These are phyloP conservation scores for Meleagris gallopavo DNA, from an alignment of 2,113 vertebrate species.

Conservation along the genomic window DNA sequence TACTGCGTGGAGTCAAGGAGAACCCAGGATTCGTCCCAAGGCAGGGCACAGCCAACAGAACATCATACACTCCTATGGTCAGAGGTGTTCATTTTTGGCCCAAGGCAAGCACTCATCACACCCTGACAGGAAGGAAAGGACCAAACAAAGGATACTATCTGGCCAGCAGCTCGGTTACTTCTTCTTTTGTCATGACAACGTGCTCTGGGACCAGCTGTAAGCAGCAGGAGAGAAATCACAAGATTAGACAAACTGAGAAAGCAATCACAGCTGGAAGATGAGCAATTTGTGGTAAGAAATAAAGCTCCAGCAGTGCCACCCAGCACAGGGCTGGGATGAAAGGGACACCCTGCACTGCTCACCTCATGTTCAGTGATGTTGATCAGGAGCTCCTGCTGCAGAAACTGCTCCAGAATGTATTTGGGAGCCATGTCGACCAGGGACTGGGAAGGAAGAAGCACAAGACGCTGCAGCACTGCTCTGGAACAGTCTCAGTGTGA, in stretches of 20 bases:
- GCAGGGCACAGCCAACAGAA: not conserved
- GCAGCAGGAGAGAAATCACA: accelerated
- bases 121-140: not conserved
- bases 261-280: accelerated
- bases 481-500: not conserved
- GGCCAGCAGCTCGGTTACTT: slow-evolving; percentile 91
- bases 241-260: not conserved
- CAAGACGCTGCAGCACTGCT: accelerated
- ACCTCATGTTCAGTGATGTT: slow-evolving; percentile 99
- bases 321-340: too few species aligned
- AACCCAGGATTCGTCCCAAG: accelerated
- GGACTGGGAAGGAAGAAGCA: slow-evolving; percentile 77
- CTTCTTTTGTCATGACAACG: slow-evolving; percentile 98
- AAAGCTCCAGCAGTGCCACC: accelerated
- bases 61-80: accelerated
- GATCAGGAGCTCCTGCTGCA: slow-evolving; percentile 96
- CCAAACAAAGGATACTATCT: slow-evolving; percentile 92
- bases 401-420: slow-evolving; percentile 96
- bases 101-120: accelerated
- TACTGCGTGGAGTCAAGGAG: slow-evolving; percentile 81
- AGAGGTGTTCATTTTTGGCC: accelerated
- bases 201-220: slow-evolving; percentile 95
- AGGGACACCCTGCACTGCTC: not conserved
- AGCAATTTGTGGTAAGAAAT: accelerated
- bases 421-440: slow-evolving; percentile 98